Conservation (phyloP, 2,113 vertebrate genomes). For the Megaceryle maxima region DNA sequence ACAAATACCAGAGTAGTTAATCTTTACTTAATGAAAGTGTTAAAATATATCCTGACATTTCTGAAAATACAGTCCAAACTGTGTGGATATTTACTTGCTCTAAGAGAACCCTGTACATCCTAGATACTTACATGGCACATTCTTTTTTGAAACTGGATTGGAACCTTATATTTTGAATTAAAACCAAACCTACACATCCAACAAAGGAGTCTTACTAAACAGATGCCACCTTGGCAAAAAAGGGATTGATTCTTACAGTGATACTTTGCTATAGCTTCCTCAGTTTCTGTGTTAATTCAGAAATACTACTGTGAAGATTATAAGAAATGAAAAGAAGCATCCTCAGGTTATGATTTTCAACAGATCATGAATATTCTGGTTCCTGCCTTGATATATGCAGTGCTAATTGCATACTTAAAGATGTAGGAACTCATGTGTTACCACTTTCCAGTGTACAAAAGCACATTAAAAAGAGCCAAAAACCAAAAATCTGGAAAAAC, state of each 20-base stretch:
- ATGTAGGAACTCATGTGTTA: not conserved
- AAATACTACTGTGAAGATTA: not conserved
- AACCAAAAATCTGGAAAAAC: not conserved
- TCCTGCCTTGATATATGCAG: not conserved
- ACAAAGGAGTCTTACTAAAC: not conserved
- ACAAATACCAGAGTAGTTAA: not conserved
- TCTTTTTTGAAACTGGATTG: not conserved
- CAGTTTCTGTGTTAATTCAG: not conserved
- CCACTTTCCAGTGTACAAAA: not conserved
- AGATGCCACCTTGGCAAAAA: not conserved
- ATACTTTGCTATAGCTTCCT: not conserved
- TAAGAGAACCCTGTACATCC: not conserved
- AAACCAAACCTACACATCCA: not conserved
- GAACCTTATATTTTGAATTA: not conserved
- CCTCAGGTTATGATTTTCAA: not conserved
- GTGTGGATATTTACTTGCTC: not conserved
- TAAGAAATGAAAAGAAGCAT: not conserved
- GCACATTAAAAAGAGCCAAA: not conserved
- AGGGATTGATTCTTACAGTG: not conserved
- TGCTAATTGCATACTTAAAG: not conserved
- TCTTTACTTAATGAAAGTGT: not conserved
- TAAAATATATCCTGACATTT: not conserved
- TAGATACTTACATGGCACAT: not conserved
- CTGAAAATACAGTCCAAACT: not conserved
- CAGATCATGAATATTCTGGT: not conserved